phyloP scores from a whole-genome alignment of 2,113 vertebrate genomes.

The Daphoenositta chrysoptera region DNA sequence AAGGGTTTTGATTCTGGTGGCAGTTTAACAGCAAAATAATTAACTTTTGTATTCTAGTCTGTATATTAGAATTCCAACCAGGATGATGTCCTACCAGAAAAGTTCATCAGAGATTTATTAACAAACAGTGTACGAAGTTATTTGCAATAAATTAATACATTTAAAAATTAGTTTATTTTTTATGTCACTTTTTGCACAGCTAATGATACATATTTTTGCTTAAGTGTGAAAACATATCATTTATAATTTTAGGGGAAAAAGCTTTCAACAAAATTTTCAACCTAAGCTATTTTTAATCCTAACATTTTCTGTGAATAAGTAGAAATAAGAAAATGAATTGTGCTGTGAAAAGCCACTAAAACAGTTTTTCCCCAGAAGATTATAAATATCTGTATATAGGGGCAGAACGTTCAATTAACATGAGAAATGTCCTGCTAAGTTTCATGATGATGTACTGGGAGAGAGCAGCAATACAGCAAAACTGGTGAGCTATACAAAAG shows the following conservation, averaged over 20 bases:
- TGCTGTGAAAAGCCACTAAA: not conserved
- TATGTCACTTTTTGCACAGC: not conserved
- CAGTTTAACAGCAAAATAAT: not conserved
- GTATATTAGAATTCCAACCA: not conserved
- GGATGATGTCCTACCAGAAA: not conserved
- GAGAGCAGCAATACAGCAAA: not conserved
- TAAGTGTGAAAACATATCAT: not conserved
- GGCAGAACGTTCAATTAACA: not conserved
- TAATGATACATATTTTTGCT: not conserved
- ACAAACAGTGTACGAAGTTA: not conserved
- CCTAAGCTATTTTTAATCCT: not conserved
- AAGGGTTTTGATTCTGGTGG: not conserved
- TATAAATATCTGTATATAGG: not conserved
- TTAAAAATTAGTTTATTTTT: not conserved
- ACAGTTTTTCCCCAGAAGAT: not conserved
- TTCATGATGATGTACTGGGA: not conserved
- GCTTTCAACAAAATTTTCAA: not conserved
- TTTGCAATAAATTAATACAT: not conserved
- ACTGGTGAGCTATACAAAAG: not conserved
- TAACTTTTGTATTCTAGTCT: not conserved
- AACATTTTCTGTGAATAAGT: not conserved
- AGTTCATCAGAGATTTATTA: not conserved
- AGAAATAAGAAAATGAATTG: conserved; percentile 10
- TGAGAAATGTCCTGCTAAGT: conserved; percentile 8
- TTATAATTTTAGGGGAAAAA: not conserved